Conservation (phyloP, 2,888 invertebrate genomes). For the Drosophila quinaria region DNA sequence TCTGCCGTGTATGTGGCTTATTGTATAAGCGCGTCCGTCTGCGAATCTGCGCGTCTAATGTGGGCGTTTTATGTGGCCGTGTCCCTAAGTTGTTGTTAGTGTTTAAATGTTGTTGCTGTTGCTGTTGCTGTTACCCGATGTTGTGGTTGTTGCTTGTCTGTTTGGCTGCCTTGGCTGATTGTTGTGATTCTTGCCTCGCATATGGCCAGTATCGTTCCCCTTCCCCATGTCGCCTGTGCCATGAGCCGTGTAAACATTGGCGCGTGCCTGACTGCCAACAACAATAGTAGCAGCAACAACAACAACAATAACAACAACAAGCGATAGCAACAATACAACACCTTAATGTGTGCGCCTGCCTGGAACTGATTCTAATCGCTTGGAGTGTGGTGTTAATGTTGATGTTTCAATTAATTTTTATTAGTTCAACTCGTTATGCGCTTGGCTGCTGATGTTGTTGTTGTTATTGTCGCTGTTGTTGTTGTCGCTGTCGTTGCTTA, state of each 20-base stretch:
- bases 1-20: conserved; percentile 75
- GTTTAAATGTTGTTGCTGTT: conserved; percentile 27
- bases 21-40: conserved; percentile 67
- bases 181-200: conserved; percentile 78
- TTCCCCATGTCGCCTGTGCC: conserved; percentile 56
- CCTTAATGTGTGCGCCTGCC: conserved; percentile 78
- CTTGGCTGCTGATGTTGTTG: conserved; percentile 31
- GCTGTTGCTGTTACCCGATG: conserved; percentile 42
- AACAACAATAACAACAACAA: conserved; percentile 44
- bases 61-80: conserved; percentile 73
- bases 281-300: conserved; percentile 27
- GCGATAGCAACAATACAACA: conserved; percentile 60
- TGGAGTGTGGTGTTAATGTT: conserved; percentile 74
- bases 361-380: conserved; percentile 78
- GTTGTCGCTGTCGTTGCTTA: conserved; percentile 20
- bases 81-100: conserved; percentile 53
- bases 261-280: conserved; percentile 71
- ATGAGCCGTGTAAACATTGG: conserved; percentile 80
- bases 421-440: conserved; percentile 68
- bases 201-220: conserved; percentile 51
- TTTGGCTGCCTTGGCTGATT: conserved; percentile 64
- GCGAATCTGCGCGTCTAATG: conserved; percentile 56
- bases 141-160: conserved; percentile 64
- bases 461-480: conserved; percentile 7
- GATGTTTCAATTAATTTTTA: conserved; percentile 81